Conservation (phyloP, 2,797 vertebrate species). For the Triplophysa bombifrons region DNA sequence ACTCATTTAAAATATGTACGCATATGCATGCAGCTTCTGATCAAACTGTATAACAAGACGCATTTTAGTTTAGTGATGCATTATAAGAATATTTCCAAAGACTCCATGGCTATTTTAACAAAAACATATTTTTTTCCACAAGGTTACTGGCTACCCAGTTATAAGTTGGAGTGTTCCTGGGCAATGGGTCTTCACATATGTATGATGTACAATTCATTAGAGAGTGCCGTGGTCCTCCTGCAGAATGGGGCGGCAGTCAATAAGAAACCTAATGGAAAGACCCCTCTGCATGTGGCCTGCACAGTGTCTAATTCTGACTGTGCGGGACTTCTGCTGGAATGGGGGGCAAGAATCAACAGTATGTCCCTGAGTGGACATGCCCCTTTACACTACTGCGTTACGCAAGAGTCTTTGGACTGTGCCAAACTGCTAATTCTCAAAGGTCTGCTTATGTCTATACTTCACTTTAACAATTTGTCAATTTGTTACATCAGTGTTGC, state of each 20-base stretch:
- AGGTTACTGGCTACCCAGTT: slow-evolving; percentile 95
- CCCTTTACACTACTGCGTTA: slow-evolving; percentile 88
- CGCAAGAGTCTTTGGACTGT: slow-evolving; percentile 81
- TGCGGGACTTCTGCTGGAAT: slow-evolving; percentile 83
- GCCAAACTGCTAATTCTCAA: slow-evolving; percentile 86
- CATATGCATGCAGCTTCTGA: no score
- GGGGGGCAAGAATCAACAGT: slow-evolving; percentile 84
- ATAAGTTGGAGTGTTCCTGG: slow-evolving; percentile 94
- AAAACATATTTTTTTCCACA: slow-evolving; percentile 20
- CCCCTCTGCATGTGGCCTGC: slow-evolving; percentile 91
- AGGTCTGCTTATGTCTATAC: slow-evolving; percentile 72
- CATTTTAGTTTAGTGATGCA: neutral
- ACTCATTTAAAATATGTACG: no score
- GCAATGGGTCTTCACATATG: slow-evolving; percentile 91
- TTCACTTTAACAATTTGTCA: neutral
- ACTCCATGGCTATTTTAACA: neutral
- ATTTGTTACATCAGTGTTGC: neutral
- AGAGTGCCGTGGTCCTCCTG: slow-evolving; percentile 84
- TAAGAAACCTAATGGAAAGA: slow-evolving; percentile 91
- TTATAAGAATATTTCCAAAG: neutral
- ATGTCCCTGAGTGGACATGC: slow-evolving; percentile 89
- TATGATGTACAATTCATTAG: slow-evolving; percentile 87
- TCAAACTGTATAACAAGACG: no score
- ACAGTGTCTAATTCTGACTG: slow-evolving; percentile 82
- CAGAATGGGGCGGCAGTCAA: slow-evolving; percentile 88